Conservation (phyloP, 2,113 vertebrate species). For the Pandion haliaetus region DNA sequence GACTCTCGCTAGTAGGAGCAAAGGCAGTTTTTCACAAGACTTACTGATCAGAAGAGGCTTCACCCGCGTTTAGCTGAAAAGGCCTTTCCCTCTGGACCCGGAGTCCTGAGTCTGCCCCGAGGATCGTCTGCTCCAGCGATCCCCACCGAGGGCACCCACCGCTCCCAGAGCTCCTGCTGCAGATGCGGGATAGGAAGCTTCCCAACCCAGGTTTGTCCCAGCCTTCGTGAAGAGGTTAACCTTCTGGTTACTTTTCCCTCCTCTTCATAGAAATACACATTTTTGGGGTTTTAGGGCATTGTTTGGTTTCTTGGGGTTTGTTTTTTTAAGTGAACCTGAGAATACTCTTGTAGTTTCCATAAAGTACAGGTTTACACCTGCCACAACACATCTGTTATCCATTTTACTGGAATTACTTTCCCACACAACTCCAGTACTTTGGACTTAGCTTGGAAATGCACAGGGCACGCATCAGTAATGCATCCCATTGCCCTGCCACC, state of each 20-base stretch:
- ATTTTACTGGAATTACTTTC: neutral
- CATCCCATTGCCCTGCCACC: rapidly evolving
- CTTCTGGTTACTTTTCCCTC: too few species aligned
- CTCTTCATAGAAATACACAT: neutral
- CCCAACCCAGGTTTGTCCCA: neutral
- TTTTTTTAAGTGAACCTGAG: neutral
- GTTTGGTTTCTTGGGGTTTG: rapidly evolving
- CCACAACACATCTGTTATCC: rapidly evolving
- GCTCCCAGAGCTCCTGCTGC: neutral
- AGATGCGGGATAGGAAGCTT: rapidly evolving
- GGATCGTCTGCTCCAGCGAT: neutral
- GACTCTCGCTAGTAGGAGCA: rapidly evolving
- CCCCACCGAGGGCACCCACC: neutral
- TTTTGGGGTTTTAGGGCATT: rapidly evolving
- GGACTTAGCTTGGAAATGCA: neutral
- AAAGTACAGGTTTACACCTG: neutral
- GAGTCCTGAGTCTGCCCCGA: rapidly evolving
- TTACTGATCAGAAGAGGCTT: neutral
- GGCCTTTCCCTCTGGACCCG: neutral
- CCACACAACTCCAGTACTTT: neutral
- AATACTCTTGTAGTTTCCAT: neutral
- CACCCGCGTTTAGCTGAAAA: neutral
- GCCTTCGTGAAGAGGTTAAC: neutral
- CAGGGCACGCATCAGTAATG: rapidly evolving
- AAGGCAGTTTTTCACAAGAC: neutral